Conservation (phyloP, 2,888 invertebrate species). For the Poecilus cupreus region DNA sequence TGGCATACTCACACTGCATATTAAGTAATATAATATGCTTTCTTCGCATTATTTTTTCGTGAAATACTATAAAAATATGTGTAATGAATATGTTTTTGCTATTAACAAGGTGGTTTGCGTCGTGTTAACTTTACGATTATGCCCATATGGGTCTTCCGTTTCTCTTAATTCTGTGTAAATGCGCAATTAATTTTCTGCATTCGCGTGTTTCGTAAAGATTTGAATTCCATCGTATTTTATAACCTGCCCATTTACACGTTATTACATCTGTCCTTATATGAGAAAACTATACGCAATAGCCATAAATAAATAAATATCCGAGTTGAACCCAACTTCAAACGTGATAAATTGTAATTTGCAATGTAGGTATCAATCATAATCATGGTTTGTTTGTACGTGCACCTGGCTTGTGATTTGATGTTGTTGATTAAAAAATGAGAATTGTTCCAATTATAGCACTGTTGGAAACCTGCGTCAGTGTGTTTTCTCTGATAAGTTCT, state of each 20-base stretch:
- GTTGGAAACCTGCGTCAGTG: neutral
- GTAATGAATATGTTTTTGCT: neutral
- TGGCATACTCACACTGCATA: too few species aligned
- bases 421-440: constrained; percentile 39
- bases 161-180: neutral
- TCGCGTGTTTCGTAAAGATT: neutral
- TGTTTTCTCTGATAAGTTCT: neutral
- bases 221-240: neutral
- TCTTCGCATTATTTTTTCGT: too few species aligned
- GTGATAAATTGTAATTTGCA: constrained; percentile 3
- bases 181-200: neutral
- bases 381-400: neutral
- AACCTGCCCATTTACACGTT: constrained; percentile 4
- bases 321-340: neutral
- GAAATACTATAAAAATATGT: too few species aligned
- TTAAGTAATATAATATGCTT: too few species aligned
- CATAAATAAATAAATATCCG: constrained; percentile 41
- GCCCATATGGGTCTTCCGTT: neutral
- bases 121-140: constrained; percentile 1
- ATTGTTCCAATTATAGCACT: constrained; percentile 44
- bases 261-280: constrained; percentile 17
- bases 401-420: neutral
- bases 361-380: constrained; percentile 34
- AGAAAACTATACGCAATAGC: neutral
- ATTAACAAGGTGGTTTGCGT: neutral